Evolutionary conservation across 2,113 vertebrate genomes (phyloP).

Genomic region (Oncorhynchus keta): DNA sequence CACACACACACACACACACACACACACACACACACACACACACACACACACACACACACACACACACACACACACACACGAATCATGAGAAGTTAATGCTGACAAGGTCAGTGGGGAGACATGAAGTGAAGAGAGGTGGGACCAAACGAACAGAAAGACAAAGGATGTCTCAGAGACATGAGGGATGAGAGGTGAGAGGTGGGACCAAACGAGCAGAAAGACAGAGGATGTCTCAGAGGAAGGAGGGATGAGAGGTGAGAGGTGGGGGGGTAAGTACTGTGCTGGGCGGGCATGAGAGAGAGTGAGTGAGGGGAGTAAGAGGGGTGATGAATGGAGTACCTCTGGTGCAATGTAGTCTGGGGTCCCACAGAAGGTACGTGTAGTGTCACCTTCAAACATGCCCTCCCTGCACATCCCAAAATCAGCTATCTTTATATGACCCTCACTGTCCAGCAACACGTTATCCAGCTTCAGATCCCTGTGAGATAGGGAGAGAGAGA

Average conservation of each 20-base stretch:
- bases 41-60: constrained; percentile 23
- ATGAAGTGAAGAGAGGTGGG: constrained; percentile 13
- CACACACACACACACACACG: constrained; percentile 23
- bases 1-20: constrained; percentile 32
- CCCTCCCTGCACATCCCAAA: constrained; percentile 93
- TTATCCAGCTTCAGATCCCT: constrained; percentile 93
- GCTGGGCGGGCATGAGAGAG: not conserved
- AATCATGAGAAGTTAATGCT: constrained; percentile 59
- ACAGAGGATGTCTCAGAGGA: too few species aligned
- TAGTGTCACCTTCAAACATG: constrained; percentile 80
- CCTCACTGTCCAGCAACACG: constrained; percentile 86
- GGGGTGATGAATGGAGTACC: constrained; percentile 60
- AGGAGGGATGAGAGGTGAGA: too few species aligned
- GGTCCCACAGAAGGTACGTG: constrained; percentile 88
- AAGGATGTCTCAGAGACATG: not conserved
- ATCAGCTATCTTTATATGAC: constrained; percentile 91
- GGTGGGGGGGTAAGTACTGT: not conserved
- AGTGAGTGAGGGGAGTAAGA: constrained; percentile 1
- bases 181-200: constrained; percentile 2
- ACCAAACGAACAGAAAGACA: not conserved
- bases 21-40: constrained; percentile 30
- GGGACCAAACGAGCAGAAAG: not conserved
- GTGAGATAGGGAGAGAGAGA: not conserved
- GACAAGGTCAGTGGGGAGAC: constrained; percentile 42
- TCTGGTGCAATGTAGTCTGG: constrained; percentile 91